Evolutionary conservation across 2,113 vertebrate species (phyloP), one percentile per base, ranked within the genome.

Genomic region (Eulemur rufifrons): DNA sequence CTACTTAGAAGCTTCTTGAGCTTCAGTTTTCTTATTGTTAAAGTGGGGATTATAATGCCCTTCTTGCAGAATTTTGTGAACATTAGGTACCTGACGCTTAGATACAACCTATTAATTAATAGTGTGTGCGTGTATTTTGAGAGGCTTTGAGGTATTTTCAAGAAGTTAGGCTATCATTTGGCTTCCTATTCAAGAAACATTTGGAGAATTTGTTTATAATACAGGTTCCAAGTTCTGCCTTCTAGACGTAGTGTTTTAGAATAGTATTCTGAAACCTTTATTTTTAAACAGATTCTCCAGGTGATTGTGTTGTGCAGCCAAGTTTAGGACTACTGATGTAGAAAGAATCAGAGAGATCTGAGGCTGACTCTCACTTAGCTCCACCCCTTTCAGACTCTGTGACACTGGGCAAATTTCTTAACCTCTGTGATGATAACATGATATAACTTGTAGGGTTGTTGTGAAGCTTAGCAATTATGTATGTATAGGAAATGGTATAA

Each of bases 11-110:
- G 25, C 59, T 94, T 81, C 25, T 56, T 81, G 71, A 94, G 10
- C 39, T 86, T 82, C 32, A 59, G 20, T 94, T 97, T 96, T 78
- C 59, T 95, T 52, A 76, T 69, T 37, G 93, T 95, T 80, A 50
- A 92, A 89, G 23, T 89, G 50, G 56, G 11, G 54, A 95, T 77
- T 88, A 32, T 86, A 92, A 64, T 80, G 27, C 6, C 12, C 13
- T 86, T 90, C 29, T 90, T 85, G 47, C 2, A 34, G 69, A 80
- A 84, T 52, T 89, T 91, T 96, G 66, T 94, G 63, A 94, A 37
- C 5, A 56, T 86, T 96, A 91, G 14, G 18, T 29, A 64, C 29
- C n/a, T 94, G 61, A 21, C 29, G 86, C 42, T 56, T 89, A 89
- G 85, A 63, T 86, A 32, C 25, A 54, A 63, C 20, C 56, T 89